These are phyloP conservation scores for Ctenomys sociabilis DNA, from an alignment of 2,113 vertebrate species.

Conservation along the genomic window DNA sequence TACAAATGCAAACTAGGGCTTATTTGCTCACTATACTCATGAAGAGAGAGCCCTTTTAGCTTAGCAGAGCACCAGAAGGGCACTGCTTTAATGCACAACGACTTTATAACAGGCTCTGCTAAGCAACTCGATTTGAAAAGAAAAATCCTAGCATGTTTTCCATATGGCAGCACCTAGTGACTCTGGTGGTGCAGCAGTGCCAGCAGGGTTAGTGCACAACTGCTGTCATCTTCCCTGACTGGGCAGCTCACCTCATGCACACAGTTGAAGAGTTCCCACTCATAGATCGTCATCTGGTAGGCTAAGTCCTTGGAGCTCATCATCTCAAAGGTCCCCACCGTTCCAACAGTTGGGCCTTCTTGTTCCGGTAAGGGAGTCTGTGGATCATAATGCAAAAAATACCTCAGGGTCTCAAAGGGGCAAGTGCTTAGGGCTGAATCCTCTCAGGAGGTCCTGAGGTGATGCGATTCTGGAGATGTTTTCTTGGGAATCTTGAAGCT, in stretches of 20 bases:
- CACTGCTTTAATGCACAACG: slow-evolving; percentile 57
- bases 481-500: slow-evolving; percentile 44
- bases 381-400: slow-evolving; percentile 67
- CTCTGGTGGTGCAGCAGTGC: neutral
- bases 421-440: neutral
- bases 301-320: slow-evolving; percentile 99
- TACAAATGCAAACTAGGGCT: slow-evolving; percentile 19
- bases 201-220: neutral
- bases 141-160: neutral
- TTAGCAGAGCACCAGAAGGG: slow-evolving; percentile 24
- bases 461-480: slow-evolving; percentile 55
- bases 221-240: neutral
- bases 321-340: slow-evolving; percentile 94
- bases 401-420: slow-evolving; percentile 53
- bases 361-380: slow-evolving; percentile 96
- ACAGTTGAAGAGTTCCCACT: slow-evolving; percentile 99
- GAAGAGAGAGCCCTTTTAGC: slow-evolving; percentile 31
- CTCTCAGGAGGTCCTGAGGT: neutral
- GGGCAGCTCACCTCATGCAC: slow-evolving; percentile 93
- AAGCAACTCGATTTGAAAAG: neutral
- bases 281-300: slow-evolving; percentile 96
- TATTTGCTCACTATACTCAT: slow-evolving; percentile 42
- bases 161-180: neutral
- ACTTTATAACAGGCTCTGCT: slow-evolving; percentile 43
- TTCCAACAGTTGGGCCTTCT: slow-evolving; percentile 93